Percentiles rank a stretch among this genome's conserved stretches.
Evolutionary conservation across 2,888 invertebrate genomes (phyloP).

Genomic region (Lapara coniferarum): DNA sequence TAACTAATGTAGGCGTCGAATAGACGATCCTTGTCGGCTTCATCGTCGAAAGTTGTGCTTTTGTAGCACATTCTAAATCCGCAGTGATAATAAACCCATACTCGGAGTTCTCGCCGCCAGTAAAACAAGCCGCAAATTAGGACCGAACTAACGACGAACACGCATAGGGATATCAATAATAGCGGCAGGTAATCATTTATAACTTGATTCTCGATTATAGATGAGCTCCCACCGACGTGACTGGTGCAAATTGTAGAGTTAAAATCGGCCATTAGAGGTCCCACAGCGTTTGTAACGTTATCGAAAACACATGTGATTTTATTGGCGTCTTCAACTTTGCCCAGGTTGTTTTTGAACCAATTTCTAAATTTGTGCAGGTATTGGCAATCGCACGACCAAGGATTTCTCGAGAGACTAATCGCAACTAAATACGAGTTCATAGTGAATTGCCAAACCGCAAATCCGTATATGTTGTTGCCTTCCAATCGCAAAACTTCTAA

Average conservation of each 20-base stretch:
- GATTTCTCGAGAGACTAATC: conserved; percentile 92
- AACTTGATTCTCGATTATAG: conserved; percentile 88
- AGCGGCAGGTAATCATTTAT: conserved; percentile 93
- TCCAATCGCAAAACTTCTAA: conserved; percentile 93
- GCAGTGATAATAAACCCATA: conserved; percentile 94
- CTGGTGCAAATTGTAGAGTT: conserved; percentile 91
- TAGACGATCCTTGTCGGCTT: conserved; percentile 91
- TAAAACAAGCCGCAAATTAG: conserved; percentile 91
- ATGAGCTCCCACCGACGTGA: conserved; percentile 88
- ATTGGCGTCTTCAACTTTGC: conserved; percentile 91
- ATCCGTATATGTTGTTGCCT: conserved; percentile 91
- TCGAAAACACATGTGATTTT: conserved; percentile 90
- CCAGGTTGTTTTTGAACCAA: conserved; percentile 90
- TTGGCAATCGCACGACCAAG: conserved; percentile 96
- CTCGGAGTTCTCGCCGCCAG: conserved; percentile 91
- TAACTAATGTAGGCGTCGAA: conserved; percentile 98
- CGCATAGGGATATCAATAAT: conserved; percentile 89
- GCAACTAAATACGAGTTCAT: conserved; percentile 94
- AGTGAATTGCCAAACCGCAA: conserved; percentile 93
- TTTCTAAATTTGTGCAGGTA: conserved; percentile 91
- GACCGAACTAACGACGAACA: conserved; percentile 90
- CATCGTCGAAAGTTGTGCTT: conserved; percentile 90
- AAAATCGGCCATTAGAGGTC: conserved; percentile 89
- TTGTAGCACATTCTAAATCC: conserved; percentile 94
- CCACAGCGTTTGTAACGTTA: conserved; percentile 87